Evolutionary conservation across 1,140 invertebrate species (phyloP).

Genomic region (Helicorthomorpha holstii): DNA sequence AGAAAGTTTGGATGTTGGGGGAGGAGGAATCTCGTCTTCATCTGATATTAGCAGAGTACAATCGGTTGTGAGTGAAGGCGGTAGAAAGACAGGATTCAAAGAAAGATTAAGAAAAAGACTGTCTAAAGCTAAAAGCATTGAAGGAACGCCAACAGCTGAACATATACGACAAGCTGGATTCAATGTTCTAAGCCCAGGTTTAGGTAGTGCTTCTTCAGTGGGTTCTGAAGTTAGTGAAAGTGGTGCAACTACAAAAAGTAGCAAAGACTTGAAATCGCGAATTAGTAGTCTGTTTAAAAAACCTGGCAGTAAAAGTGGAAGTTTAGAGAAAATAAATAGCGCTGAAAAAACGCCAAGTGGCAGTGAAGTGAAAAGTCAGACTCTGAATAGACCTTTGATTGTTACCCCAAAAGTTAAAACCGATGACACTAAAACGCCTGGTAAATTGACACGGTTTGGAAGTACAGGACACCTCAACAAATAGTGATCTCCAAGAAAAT

Average conservation of each 20-base stretch:
- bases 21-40: constrained; percentile 42
- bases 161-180: constrained; percentile 18
- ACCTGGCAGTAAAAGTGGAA: neutral
- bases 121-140: constrained; percentile 65
- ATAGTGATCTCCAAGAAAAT: too few species aligned
- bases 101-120: constrained; percentile 67
- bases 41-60: constrained; percentile 68
- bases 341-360: too few species aligned
- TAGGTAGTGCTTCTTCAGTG: neutral
- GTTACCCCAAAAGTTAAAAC: too few species aligned
- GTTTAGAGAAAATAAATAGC: constrained; percentile 1
- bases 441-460: too few species aligned
- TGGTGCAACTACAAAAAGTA: neutral
- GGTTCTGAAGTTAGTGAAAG: neutral
- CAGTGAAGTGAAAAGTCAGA: too few species aligned
- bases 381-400: too few species aligned
- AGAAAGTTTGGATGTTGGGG: neutral
- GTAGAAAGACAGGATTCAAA: constrained; percentile 63
- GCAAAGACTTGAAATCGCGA: constrained; percentile 4
- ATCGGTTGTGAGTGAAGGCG: constrained; percentile 43
- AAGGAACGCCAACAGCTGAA: constrained; percentile 25
- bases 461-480: too few species aligned
- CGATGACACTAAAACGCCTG: too few species aligned
- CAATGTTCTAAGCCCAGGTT: constrained; percentile 11
- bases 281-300: constrained; percentile 6